phyloP scores from a whole-genome alignment of 2,797 vertebrate species.

The Enteromius paludinosus region DNA sequence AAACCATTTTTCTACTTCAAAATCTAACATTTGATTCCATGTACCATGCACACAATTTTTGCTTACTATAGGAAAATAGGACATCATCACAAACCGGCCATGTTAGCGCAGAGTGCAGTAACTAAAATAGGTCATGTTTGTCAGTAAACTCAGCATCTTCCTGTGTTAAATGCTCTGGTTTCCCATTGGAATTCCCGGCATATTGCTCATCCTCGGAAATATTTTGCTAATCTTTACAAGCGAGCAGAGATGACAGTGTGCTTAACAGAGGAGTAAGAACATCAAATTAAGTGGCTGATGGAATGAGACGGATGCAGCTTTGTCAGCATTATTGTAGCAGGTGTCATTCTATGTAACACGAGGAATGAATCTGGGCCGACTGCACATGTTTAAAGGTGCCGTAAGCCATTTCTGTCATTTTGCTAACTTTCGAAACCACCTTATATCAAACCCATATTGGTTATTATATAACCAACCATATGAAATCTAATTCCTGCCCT shows the following conservation, averaged over 20 bases:
- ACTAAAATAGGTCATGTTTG: slow-evolving; percentile 29
- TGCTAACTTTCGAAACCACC: background rate
- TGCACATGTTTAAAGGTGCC: slow-evolving; percentile 2
- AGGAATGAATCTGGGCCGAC: slow-evolving; percentile 10
- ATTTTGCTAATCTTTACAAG: slow-evolving; percentile 3
- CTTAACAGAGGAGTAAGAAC: slow-evolving; percentile 30
- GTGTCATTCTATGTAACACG: slow-evolving; percentile 24
- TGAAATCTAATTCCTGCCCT: background rate
- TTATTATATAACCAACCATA: too few species aligned
- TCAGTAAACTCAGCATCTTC: slow-evolving; percentile 12
- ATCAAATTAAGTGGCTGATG: slow-evolving; percentile 47
- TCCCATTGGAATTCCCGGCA: slow-evolving; percentile 1
- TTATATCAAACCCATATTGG: too few species aligned
- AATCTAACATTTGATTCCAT: background rate
- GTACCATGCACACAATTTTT: background rate
- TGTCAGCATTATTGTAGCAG: slow-evolving; percentile 46
- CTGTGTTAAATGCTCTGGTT: background rate
- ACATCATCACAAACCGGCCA: background rate
- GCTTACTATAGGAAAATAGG: background rate
- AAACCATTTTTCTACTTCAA: background rate
- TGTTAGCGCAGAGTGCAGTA: background rate
- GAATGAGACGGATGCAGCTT: slow-evolving; percentile 38
- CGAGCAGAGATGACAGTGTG: slow-evolving; percentile 20
- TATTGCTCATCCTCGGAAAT: background rate
- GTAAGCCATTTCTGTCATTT: background rate